These are phyloP conservation scores for Lagocephalus sceleratus DNA, from an alignment of 2,797 vertebrate genomes.

Conservation along the genomic window DNA sequence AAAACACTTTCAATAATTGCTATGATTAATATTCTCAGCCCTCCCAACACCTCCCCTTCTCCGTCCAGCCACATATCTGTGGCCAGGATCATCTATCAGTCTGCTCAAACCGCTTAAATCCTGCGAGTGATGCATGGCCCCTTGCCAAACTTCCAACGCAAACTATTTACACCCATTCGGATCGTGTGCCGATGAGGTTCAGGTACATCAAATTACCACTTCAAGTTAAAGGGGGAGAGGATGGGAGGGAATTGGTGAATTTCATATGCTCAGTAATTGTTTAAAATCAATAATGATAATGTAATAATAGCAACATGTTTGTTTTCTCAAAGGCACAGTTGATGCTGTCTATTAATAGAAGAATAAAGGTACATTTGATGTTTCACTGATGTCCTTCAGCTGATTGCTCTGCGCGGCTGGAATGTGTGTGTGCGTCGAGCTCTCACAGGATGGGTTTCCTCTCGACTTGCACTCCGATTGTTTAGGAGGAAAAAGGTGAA, in stretches of 20 bases:
- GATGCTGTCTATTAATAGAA: conserved; percentile 1
- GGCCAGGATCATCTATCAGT: conserved; percentile 92
- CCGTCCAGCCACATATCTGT: conserved; percentile 76
- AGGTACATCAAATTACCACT: conserved; percentile 85
- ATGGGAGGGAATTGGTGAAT: conserved; percentile 73
- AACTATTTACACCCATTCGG: conserved; percentile 89
- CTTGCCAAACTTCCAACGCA: conserved; percentile 83
- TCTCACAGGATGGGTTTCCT: conserved; percentile 63
- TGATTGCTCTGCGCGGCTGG: conserved; percentile 25
- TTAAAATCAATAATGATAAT: conserved; percentile 34
- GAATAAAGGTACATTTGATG: not conserved
- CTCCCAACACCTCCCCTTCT: conserved; percentile 87
- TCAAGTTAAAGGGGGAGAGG: conserved; percentile 78
- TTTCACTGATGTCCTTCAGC: conserved; percentile 14
- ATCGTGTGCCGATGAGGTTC: conserved; percentile 85
- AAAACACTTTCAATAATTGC: conserved; percentile 96
- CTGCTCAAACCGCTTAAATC: conserved; percentile 86
- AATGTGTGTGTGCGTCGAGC: conserved; percentile 22
- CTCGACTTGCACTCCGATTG: conserved; percentile 52
- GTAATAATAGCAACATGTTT: conserved; percentile 1
- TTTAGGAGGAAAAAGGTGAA: conserved; percentile 73
- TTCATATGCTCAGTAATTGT: conserved; percentile 79
- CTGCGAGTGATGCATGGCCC: conserved; percentile 88
- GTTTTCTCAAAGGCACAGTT: conserved; percentile 9
- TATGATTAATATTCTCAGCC: conserved; percentile 94